Evolutionary conservation across 2,888 invertebrate species (phyloP).

Genomic region (Achlya flavicornis): DNA sequence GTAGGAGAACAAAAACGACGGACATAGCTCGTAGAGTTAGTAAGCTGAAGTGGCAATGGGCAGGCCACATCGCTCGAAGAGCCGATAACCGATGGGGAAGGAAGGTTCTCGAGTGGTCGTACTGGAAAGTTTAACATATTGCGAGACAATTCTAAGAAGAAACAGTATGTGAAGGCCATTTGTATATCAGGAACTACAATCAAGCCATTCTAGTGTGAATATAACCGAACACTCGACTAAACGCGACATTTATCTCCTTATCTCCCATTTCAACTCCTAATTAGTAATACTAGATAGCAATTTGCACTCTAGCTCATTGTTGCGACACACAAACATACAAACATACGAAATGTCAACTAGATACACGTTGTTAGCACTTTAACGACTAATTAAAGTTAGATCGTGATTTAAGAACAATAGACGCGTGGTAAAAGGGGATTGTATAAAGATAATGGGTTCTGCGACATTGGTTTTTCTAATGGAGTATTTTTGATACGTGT

Average conservation of each 20-base stretch:
- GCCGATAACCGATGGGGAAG: too few relatives aligned
- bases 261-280: conserved; percentile 51
- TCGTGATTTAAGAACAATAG: conserved; percentile 60
- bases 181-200: conserved; percentile 23
- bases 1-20: too few relatives aligned
- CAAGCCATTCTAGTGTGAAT: conserved; percentile 26
- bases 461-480: conserved; percentile 8
- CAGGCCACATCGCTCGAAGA: too few relatives aligned
- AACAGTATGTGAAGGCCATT: conserved; percentile 16
- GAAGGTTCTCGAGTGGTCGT: too few relatives aligned
- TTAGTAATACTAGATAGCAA: conserved; percentile 67
- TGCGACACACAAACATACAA: conserved; percentile 52
- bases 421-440: conserved; percentile 41
- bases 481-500: background rate
- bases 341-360: conserved; percentile 75
- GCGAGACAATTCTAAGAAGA: conserved; percentile 15
- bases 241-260: conserved; percentile 31
- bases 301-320: conserved; percentile 61
- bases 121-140: background rate
- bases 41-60: too few relatives aligned
- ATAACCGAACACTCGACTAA: conserved; percentile 26
- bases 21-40: too few relatives aligned
- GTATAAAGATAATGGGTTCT: conserved; percentile 27
- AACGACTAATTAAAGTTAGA: conserved; percentile 63
- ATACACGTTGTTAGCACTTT: conserved; percentile 63